Evolutionary conservation across 2,797 vertebrate species (phyloP).

Genomic region (Synanceia verrucosa): DNA sequence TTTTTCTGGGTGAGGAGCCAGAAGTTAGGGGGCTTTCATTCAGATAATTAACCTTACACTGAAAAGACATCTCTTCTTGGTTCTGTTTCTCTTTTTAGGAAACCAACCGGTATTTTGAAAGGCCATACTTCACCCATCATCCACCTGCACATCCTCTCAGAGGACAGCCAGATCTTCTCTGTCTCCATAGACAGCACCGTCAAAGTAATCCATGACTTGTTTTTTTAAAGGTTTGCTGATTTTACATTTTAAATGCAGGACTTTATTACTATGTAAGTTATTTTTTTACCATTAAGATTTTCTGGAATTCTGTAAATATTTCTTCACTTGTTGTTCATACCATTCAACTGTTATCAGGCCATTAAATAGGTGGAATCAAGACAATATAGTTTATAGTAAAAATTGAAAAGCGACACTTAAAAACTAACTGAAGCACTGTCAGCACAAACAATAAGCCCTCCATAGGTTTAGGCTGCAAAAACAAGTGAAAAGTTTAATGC

Average conservation of each 20-base stretch:
- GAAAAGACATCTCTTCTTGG: background rate
- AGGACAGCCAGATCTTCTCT: conserved; percentile 82
- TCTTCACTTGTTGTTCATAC: no score
- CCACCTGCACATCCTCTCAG: conserved; percentile 73
- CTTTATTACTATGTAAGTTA: no score
- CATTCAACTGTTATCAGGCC: no score
- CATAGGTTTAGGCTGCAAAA: no score
- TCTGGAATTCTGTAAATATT: no score
- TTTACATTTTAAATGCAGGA: background rate
- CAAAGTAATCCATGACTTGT: conserved; percentile 66
- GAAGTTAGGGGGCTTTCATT: background rate
- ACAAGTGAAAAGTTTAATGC: no score
- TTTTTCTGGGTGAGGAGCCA: conserved; percentile 68
- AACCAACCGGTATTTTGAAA: conserved; percentile 78
- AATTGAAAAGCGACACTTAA: no score
- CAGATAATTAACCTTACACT: background rate
- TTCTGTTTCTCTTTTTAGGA: conserved; percentile 68
- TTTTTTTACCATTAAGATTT: no score
- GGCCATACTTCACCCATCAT: conserved; percentile 76
- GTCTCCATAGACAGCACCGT: conserved; percentile 75
- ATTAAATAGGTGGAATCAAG: no score
- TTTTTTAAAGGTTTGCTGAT: background rate
- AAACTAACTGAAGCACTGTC: no score
- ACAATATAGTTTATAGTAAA: no score
- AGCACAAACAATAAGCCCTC: no score